Conservation (phyloP, 2,797 vertebrate genomes). For the Cercopithecus diana region DNA sequence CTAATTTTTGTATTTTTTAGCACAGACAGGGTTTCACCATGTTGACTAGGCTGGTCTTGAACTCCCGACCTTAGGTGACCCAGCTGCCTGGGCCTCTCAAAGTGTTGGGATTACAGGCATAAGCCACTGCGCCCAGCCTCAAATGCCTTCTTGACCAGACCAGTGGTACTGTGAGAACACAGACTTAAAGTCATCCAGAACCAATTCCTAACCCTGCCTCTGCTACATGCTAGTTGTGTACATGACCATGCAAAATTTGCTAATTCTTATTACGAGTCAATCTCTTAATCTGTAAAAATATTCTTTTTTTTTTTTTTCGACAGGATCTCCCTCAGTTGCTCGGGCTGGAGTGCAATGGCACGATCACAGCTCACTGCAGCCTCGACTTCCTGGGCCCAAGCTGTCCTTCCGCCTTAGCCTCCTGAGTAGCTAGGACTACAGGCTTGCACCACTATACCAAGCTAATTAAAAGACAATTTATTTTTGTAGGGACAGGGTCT, state of each 20-base stretch:
- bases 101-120: background rate
- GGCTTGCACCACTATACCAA: background rate
- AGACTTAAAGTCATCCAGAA: background rate
- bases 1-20: background rate
- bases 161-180: background rate
- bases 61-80: background rate
- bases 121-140: background rate
- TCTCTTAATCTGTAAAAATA: background rate
- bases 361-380: background rate
- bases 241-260: background rate
- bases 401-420: background rate
- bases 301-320: background rate
- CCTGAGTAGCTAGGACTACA: background rate
- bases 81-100: background rate
- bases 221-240: background rate
- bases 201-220: background rate
- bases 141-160: background rate
- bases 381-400: background rate
- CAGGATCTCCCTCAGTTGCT: background rate
- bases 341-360: background rate
- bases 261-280: background rate
- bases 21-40: background rate
- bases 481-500: background rate
- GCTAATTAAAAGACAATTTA: background rate
- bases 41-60: background rate